Base-by-base conservation (phyloP, 2,888 invertebrate species). In the Anthophora plumipes region DNA sequence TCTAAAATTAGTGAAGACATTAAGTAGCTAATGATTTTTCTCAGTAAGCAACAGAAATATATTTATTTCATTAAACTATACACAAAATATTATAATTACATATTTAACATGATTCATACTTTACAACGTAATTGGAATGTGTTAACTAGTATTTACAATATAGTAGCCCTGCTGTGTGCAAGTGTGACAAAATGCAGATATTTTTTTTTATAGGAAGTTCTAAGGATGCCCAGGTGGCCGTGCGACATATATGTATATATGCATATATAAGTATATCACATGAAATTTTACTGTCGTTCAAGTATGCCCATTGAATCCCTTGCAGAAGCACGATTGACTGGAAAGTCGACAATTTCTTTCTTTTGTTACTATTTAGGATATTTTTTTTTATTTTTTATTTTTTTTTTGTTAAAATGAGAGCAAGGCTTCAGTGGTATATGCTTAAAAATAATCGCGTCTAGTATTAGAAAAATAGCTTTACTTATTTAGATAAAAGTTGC, bases 51-150 rank as follows among this genome's bases (percentile, higher is more conserved):
- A 93, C 92, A 93, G 92, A 92, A 93, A 92, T 93, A 93, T 92
- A 93, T 91, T 91, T 91, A 91, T 92, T 92, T 91, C 90, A 90
- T 92, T 92, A 92, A 92, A 93, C 92, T 93, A 92, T 93, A 93
- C 93, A 93, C 91, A 92, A 93, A 93, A 92, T 92, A 92, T 92
- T 89, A 87, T 93, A 93, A 93, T 93, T 93, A 93, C 92, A 93
- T 92, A 93, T 93, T 91, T 91, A 93, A 93, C 93, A 93, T 92
- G 91, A 88, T 91, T 89, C 85, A 88, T 91, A 91, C 92, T 93
- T 92, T 93, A 93, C 92, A 93, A 93, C 91, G 84, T 92, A 93
- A 92, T 91, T 93, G 93, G 93, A 93, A 93, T 93, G 93, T 93
- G 92, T 93, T 92, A 93, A 92, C 93, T 93, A 93, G 90, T 93